A percentile compares a stretch with the other conserved stretches of the same genome.
These are phyloP conservation scores for Cinclus mexicanus DNA, from an alignment of 2,113 vertebrate species.

Conservation along the genomic window DNA sequence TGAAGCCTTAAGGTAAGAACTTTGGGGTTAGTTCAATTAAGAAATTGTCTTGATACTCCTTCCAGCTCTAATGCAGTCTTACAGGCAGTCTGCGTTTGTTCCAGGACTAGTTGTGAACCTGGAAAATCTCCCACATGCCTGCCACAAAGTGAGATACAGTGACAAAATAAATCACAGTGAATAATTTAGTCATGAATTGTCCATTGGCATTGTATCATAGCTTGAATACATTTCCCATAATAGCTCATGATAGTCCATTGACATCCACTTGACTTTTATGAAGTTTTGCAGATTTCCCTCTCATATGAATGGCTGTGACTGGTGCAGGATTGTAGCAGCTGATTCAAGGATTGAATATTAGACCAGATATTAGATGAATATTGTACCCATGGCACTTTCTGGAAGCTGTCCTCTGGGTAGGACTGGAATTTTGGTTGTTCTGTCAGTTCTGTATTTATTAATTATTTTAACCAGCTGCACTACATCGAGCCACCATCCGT, in stretches of 20 bases:
- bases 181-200: constrained; percentile 54
- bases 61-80: background rate
- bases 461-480: constrained; percentile 21
- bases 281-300: constrained; percentile 53
- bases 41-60: background rate
- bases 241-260: constrained; percentile 60
- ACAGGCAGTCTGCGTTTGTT: background rate
- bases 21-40: background rate
- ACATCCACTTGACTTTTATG: constrained; percentile 66
- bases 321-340: background rate
- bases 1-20: background rate
- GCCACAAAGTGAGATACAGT: background rate
- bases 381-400: background rate
- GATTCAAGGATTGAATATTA: background rate
- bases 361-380: background rate
- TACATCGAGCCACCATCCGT: background rate
- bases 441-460: background rate
- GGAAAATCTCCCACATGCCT: constrained; percentile 10
- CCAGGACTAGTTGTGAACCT: background rate
- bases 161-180: constrained; percentile 41
- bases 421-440: background rate
- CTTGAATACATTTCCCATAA: constrained; percentile 58
- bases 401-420: background rate
- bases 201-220: constrained; percentile 48
- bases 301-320: background rate